Percentiles rank a stretch among this genome's conserved stretches.
phyloP scores from a whole-genome alignment of 2,797 vertebrate species.

The Coracias cyanogaster region DNA sequence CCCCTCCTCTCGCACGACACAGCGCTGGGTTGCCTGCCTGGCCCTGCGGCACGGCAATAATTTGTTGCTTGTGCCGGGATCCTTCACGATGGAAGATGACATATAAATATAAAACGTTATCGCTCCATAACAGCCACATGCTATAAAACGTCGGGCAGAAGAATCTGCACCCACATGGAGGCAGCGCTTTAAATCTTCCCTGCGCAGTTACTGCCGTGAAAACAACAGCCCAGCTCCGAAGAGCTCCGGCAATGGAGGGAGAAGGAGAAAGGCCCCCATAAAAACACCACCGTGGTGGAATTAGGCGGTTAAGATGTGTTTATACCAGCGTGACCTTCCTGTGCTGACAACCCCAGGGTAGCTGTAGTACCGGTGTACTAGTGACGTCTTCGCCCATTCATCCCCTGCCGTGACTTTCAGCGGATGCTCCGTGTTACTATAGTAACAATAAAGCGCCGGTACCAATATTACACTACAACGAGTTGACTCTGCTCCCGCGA shows the following conservation, averaged over 20 bases:
- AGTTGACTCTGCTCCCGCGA: constrained; percentile 42
- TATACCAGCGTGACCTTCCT: neutral
- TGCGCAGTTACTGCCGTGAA: constrained; percentile 27
- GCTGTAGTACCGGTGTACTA: neutral
- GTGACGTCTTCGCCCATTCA: constrained; percentile 22
- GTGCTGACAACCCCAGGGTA: neutral
- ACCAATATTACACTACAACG: neutral
- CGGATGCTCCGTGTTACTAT: constrained; percentile 14
- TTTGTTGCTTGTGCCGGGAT: constrained; percentile 46
- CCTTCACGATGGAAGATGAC: constrained; percentile 69
- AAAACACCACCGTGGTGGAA: neutral
- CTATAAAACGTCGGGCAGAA: constrained; percentile 68
- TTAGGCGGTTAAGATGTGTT: neutral
- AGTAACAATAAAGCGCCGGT: constrained; percentile 1
- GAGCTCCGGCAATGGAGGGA: neutral
- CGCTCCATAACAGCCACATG: constrained; percentile 71
- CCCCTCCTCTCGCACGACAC: neutral
- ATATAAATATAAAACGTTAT: constrained; percentile 73
- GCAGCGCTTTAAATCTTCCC: constrained; percentile 65
- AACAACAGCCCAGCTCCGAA: constrained; percentile 30
- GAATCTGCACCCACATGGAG: constrained; percentile 63
- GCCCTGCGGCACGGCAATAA: constrained; percentile 31
- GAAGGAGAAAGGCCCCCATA: neutral
- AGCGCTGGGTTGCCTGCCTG: neutral
- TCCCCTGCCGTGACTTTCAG: neutral